Conservation (phyloP, 64 coral and sea anemone species). For the Actinia equina region DNA sequence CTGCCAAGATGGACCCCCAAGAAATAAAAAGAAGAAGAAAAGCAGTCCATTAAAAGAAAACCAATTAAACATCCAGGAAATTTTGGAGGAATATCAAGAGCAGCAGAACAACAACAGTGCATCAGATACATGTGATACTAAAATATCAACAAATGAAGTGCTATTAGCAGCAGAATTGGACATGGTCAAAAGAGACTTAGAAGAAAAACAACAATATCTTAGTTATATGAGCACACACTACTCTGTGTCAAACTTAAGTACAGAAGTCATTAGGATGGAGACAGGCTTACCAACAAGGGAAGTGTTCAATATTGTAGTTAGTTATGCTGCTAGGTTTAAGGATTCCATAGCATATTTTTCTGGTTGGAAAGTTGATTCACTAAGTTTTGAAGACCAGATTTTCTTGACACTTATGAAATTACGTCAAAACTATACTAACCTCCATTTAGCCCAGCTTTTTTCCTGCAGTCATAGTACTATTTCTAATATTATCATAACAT, state of each 20-base stretch:
- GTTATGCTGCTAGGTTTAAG: conserved; percentile 4
- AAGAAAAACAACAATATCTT: background rate
- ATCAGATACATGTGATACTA: background rate
- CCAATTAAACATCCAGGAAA: background rate
- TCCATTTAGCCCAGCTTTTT: conserved; percentile 43
- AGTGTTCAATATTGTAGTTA: conserved; percentile 24
- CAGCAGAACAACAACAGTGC: background rate
- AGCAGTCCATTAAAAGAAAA: background rate
- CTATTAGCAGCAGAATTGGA: background rate
- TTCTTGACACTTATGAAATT: conserved; percentile 54
- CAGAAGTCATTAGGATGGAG: conserved; percentile 11
- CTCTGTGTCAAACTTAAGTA: background rate
- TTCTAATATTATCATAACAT: conserved; percentile 48
- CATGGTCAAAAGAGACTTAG: background rate
- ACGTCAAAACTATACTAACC: conserved; percentile 41
- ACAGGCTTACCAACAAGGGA: conserved; percentile 26
- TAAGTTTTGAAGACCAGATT: conserved; percentile 48
- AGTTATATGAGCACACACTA: background rate
- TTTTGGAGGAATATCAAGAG: background rate
- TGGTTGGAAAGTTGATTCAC: conserved; percentile 24
- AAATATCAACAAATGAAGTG: background rate
- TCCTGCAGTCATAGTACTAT: conserved; percentile 38
- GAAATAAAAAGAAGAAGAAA: background rate
- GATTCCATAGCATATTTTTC: conserved; percentile 18
- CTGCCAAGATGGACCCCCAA: background rate